Conservation (phyloP, 2,797 vertebrate genomes). For the Sternotherus odoratus region DNA sequence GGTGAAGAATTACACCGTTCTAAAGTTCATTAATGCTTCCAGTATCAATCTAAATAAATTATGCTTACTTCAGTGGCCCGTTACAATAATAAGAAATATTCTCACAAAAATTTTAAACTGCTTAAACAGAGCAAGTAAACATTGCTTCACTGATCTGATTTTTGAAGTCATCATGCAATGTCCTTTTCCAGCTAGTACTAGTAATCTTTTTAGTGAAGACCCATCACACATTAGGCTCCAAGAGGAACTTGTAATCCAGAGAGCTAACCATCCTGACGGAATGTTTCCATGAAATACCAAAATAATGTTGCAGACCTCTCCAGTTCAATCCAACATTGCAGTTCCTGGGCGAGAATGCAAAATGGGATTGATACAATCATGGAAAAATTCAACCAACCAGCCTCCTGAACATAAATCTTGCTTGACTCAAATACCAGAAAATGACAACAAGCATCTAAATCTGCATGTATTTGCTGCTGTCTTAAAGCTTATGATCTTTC, state of each 20-base stretch:
- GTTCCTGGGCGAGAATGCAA: conserved; percentile 47
- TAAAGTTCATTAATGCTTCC: conserved; percentile 26
- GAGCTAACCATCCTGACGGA: conserved; percentile 10
- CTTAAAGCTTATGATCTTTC: conserved; percentile 6
- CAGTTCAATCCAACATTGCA: conserved; percentile 13
- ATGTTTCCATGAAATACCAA: not conserved
- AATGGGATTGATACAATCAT: conserved; percentile 8
- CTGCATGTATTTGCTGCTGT: conserved; percentile 29
- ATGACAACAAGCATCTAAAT: conserved; percentile 15
- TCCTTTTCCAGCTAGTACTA: conserved; percentile 11
- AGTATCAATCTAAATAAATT: conserved; percentile 13
- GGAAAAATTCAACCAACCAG: not conserved
- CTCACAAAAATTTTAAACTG: conserved; percentile 20
- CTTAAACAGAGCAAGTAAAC: not conserved
- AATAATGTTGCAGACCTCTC: conserved; percentile 29
- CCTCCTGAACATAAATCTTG: conserved; percentile 44
- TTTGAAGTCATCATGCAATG: not conserved
- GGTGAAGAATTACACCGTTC: not conserved
- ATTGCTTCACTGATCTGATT: not conserved
- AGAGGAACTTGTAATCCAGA: not conserved
- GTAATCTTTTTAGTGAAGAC: conserved; percentile 49
- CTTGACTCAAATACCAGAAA: conserved; percentile 22
- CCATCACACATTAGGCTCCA: conserved; percentile 42
- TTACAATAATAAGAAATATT: not conserved
- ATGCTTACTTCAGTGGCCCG: conserved; percentile 3